A percentile compares a stretch with the other conserved stretches of the same genome.
phyloP scores from a whole-genome alignment of 2,797 vertebrate species.

The Acrossocheilus fasciatus region DNA sequence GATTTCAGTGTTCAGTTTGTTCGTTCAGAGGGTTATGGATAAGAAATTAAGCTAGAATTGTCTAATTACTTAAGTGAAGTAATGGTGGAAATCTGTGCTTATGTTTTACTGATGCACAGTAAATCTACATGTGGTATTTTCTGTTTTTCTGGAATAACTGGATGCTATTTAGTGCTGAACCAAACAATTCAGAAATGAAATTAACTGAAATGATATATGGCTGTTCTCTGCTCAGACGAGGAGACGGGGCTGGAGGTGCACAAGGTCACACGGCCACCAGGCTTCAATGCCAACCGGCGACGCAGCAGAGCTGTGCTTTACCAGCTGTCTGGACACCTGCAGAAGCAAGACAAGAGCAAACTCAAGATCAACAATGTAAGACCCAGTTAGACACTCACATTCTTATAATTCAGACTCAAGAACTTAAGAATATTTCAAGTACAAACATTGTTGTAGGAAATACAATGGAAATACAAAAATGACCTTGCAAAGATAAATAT shows the following conservation, averaged over 20 bases:
- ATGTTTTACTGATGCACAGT: neutral
- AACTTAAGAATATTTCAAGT: neutral
- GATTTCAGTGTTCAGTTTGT: neutral
- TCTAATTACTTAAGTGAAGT: neutral
- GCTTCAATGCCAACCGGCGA: slow-evolving; percentile 83
- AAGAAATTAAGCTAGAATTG: neutral
- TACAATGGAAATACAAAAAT: neutral
- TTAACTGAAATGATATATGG: neutral
- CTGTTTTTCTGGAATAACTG: neutral
- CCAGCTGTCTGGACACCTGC: slow-evolving; percentile 85
- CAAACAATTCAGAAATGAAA: neutral
- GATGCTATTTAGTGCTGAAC: neutral
- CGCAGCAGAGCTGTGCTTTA: slow-evolving; percentile 85
- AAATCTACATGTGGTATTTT: neutral
- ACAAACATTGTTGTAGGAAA: neutral
- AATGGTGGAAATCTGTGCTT: neutral
- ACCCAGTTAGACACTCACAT: neutral
- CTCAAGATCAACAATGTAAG: slow-evolving; percentile 86
- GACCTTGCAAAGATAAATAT: neutral
- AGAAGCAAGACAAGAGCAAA: slow-evolving; percentile 88
- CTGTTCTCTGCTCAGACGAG: slow-evolving; percentile 72
- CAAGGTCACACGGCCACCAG: slow-evolving; percentile 79
- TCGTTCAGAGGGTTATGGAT: neutral
- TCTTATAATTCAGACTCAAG: neutral
- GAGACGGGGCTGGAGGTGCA: slow-evolving; percentile 84